Evolutionary conservation across 2,797 vertebrate species (phyloP), one percentile per base, ranked within the genome.

Genomic region (Macropus fuliginosus): DNA sequence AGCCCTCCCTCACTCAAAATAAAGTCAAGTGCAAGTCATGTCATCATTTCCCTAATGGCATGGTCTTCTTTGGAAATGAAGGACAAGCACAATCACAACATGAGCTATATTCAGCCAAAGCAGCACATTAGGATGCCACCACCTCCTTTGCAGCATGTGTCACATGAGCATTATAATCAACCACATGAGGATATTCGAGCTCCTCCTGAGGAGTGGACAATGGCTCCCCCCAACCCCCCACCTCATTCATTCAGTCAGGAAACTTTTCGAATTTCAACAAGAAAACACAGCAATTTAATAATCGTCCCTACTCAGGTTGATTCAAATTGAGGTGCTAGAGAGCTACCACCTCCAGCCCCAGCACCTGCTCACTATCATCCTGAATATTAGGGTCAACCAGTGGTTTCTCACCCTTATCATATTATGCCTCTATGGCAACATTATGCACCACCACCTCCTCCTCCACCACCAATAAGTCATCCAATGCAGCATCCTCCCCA

Each of bases 271-370:
- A 99, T 99, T 93, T 99, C 99, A 10, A 99, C 99, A 0, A 99
- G 99, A 56, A 99, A 99, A 97, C 99, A 99, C 99, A 99, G 99
- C 98, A 99, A 99, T 97, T 99, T 99, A 92, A 99, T 99, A 98
- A 99, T 99, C 0, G 99, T 99, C 97, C 99, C 99, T 97, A 99
- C 99, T 97, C 99, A 99, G 98, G 99, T 99, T 91, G 99, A 99
- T 98, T 99, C 99, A 0, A 98, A 97, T 74, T 99, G 99, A 8
- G 98, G 98, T 46, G 98, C 98, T 94, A 99, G 99, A 56, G 99
- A 99, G 54, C 98, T 99, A 31, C 98, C 99, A 50, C 99, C 99
- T 0, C 98, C 99, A 0, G 99, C 99, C 52, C 99, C 99, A 0
- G 99, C 99, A 13, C 99, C 99, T 90, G 96, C 99, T 98, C 99